These are phyloP conservation scores for Hylomyscus alleni DNA, from an alignment of 2,797 vertebrate species.

Conservation along the genomic window DNA sequence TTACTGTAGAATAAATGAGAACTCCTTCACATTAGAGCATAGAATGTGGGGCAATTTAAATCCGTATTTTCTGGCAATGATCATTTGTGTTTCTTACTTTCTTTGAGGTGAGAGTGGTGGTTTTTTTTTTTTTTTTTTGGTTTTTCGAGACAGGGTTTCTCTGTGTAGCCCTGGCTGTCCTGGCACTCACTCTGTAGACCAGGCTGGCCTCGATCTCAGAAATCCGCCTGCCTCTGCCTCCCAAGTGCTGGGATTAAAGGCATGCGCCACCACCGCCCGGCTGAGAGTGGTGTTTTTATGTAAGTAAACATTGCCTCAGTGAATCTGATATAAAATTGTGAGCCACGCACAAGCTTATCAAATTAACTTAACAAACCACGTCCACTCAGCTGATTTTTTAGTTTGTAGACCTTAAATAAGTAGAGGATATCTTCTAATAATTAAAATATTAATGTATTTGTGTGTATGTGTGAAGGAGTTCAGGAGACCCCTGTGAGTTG, in stretches of 20 bases:
- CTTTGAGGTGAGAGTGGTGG: background rate
- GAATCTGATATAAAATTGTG: background rate
- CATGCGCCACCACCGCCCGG: no score
- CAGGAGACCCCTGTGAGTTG: background rate
- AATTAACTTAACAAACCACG: background rate
- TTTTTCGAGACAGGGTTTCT: no score
- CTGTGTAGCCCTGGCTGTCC: no score
- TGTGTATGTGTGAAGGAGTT: background rate
- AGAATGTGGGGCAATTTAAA: background rate
- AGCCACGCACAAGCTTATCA: background rate
- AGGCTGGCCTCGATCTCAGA: no score
- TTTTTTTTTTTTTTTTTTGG: no score
- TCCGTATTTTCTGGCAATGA: background rate
- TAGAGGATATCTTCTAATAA: background rate
- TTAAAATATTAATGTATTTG: background rate
- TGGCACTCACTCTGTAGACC: no score
- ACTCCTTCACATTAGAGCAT: background rate
- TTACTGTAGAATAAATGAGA: background rate
- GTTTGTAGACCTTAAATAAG: background rate
- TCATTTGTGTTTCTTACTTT: background rate
- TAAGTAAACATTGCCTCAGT: background rate
- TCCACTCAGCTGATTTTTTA: background rate
- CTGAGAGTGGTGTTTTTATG: background rate
- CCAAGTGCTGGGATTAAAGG: no score
- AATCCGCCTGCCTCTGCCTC: no score